phyloP scores from a whole-genome alignment of 2,888 invertebrate genomes.

The Noctua janthina region DNA sequence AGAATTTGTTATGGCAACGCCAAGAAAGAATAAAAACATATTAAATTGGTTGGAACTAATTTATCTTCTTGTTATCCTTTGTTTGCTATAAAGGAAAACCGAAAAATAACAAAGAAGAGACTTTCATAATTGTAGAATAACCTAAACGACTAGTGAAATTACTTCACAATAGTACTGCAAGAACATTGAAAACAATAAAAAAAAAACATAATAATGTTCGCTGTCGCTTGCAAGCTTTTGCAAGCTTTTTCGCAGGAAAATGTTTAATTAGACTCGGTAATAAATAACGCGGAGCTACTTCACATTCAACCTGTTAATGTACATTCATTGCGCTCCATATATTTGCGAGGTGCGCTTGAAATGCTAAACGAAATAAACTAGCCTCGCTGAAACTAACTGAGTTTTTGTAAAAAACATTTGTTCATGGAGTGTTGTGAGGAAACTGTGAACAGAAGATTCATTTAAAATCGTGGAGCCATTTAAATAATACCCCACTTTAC shows the following conservation, averaged over 20 bases:
- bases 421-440: slow-evolving; percentile 2
- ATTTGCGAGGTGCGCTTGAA: slow-evolving; percentile 56
- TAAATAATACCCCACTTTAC: background rate
- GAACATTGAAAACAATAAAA: background rate
- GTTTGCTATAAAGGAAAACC: background rate
- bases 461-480: background rate
- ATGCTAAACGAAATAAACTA: slow-evolving; percentile 62
- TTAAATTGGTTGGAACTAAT: background rate
- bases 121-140: background rate
- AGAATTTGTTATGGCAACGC: background rate
- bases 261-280: slow-evolving; percentile 63
- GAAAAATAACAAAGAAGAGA: background rate
- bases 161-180: background rate
- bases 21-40: background rate
- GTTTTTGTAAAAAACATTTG: slow-evolving; percentile 64
- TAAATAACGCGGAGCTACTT: slow-evolving; percentile 54
- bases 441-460: slow-evolving; percentile 1
- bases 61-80: background rate
- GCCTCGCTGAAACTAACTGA: slow-evolving; percentile 44
- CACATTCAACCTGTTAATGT: slow-evolving; percentile 62
- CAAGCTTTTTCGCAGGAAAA: slow-evolving; percentile 45
- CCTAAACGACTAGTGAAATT: background rate
- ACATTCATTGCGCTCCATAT: slow-evolving; percentile 63
- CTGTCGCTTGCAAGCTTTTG: slow-evolving; percentile 23
- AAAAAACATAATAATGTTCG: background rate